A percentile compares a stretch with the other conserved stretches of the same genome.
Conservation (phyloP, 2,113 vertebrate genomes). For the Xyrauchen texanus region DNA sequence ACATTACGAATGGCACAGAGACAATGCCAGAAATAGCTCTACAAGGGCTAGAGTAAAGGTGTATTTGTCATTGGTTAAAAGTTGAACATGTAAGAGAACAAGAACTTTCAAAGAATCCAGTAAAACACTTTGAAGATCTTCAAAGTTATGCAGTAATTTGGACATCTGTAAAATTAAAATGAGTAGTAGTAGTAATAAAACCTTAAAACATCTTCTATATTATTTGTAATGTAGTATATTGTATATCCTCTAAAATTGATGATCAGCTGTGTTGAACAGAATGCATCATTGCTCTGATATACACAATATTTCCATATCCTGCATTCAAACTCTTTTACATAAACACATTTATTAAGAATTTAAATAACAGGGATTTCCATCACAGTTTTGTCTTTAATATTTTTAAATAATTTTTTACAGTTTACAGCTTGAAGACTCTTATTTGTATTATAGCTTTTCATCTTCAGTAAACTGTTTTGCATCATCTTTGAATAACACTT, state of each 20-base stretch:
- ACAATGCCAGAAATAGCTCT: slow-evolving; percentile 44
- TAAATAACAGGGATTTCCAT: too few species aligned
- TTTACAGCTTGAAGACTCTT: too few species aligned
- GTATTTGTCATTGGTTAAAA: slow-evolving; percentile 33
- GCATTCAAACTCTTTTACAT: background rate
- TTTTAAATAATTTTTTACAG: too few species aligned
- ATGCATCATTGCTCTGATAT: background rate
- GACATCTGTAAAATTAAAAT: background rate
- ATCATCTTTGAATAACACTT: background rate
- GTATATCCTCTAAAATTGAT: background rate
- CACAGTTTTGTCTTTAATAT: too few species aligned
- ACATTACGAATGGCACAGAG: slow-evolving; percentile 39
- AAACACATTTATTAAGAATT: too few species aligned
- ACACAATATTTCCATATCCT: background rate
- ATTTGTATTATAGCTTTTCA: background rate
- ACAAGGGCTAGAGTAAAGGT: slow-evolving; percentile 1
- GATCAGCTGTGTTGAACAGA: background rate
- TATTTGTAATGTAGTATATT: background rate
- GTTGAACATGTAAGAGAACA: slow-evolving; percentile 21
- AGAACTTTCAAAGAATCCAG: slow-evolving; percentile 33
- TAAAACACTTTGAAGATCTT: slow-evolving; percentile 9
- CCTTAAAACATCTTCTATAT: background rate
- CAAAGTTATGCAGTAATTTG: background rate
- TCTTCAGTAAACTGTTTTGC: background rate
- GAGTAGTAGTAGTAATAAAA: too few species aligned